Evolutionary conservation across 1,140 invertebrate species (phyloP).

Genomic region (Ceratina japonica): DNA sequence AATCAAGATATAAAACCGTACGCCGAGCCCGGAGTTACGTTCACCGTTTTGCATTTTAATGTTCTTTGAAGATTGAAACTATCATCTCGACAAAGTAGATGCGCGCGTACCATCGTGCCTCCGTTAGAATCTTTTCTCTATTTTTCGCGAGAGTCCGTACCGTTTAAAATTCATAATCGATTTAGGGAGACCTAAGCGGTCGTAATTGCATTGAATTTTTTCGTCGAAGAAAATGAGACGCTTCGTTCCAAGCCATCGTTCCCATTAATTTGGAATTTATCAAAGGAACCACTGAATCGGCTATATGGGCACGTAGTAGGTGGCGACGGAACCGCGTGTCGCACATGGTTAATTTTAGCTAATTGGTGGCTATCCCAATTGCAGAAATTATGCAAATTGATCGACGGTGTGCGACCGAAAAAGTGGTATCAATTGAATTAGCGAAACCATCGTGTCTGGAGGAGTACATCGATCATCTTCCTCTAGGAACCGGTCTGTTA

Average conservation of each 20-base stretch:
- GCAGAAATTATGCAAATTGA: slow-evolving; percentile 56
- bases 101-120: not conserved
- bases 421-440: not conserved
- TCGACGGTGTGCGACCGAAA: slow-evolving; percentile 21
- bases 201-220: too few species aligned
- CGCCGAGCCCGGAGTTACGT: not conserved
- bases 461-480: too few species aligned
- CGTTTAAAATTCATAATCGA: too few species aligned
- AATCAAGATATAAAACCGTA: not conserved
- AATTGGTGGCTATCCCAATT: slow-evolving; percentile 58
- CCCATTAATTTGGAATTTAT: slow-evolving; percentile 53
- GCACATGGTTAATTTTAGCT: slow-evolving; percentile 51
- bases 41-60: slow-evolving; percentile 14
- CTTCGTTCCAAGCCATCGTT: not conserved
- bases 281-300: slow-evolving; percentile 41
- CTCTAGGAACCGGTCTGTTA: not conserved
- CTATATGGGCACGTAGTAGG: slow-evolving; percentile 19
- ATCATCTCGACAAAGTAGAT: not conserved
- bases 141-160: not conserved
- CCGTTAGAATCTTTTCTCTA: not conserved
- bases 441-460: too few species aligned
- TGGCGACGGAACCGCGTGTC: slow-evolving; percentile 1
- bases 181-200: too few species aligned
- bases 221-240: not conserved
- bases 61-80: not conserved